These are phyloP conservation scores for Macrophya annulata DNA, from an alignment of 2,888 invertebrate species.

Conservation along the genomic window DNA sequence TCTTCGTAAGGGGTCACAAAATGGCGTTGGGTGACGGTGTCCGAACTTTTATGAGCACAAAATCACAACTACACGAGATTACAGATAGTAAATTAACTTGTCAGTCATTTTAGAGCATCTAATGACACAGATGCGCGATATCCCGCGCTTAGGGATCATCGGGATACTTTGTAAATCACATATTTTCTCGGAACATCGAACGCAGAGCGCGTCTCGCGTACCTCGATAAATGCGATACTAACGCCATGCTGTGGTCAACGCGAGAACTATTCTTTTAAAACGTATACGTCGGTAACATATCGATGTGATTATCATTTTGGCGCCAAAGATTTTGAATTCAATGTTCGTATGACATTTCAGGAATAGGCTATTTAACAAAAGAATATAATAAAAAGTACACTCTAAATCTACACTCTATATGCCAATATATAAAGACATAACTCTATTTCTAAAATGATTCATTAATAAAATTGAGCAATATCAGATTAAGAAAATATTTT, in stretches of 20 bases:
- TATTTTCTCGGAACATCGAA: slow-evolving; percentile 65
- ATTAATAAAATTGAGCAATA: neutral
- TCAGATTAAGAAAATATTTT: neutral
- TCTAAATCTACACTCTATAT: too few species aligned
- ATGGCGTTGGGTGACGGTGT: slow-evolving; percentile 68
- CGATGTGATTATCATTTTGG: neutral
- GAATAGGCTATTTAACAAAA: neutral
- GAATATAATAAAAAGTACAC: neutral
- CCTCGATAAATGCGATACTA: slow-evolving; percentile 66
- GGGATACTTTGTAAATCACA: slow-evolving; percentile 60
- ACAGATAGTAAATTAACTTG: slow-evolving; percentile 32
- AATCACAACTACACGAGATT: slow-evolving; percentile 53
- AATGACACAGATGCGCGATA: slow-evolving; percentile 49
- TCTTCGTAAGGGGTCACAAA: slow-evolving; percentile 70
- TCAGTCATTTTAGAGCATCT: slow-evolving; percentile 44
- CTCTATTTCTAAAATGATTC: too few species aligned
- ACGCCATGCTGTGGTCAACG: slow-evolving; percentile 63
- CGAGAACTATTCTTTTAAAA: neutral
- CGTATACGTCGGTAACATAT: neutral
- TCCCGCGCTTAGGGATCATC: slow-evolving; percentile 56
- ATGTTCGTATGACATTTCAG: slow-evolving; percentile 10
- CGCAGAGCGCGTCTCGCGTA: slow-evolving; percentile 69
- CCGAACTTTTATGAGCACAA: slow-evolving; percentile 56
- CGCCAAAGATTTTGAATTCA: neutral
- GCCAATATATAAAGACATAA: too few species aligned